Base-by-base conservation (phyloP, 2,113 vertebrate genomes). In the Sturnus vulgaris region DNA sequence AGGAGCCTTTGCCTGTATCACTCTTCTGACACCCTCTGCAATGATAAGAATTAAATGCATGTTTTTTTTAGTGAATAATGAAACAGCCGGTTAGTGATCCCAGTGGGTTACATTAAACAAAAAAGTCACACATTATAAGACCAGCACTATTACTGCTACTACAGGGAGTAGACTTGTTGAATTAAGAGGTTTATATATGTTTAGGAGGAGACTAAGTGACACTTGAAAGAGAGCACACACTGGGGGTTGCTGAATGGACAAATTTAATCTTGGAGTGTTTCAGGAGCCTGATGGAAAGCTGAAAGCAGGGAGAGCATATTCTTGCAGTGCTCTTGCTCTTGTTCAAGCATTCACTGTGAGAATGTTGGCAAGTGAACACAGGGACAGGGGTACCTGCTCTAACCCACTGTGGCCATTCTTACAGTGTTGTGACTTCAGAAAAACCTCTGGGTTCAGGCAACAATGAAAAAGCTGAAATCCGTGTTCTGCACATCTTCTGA, bases 341-440 rank as follows among this genome's bases (percentile, higher is more conserved):
- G 27, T 28, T 81, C 1, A 3, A 10, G 50, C 53, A 53, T 46
- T 40, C 15, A 16, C 19, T 31, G 44, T 0, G 0, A 61, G 63
- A 56, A 21, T 42, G 19, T 30, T 87, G 60, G 39, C 47, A 70
- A 3, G 31, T 24, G 69, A 73, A 27, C 47, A 23, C 42, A n/a
- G 68, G 37, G 35, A 17, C 7, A 11, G 35, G 52, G 12, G 9
- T 47, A 44, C 21, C 27, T 59, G 52, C 15, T 59, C 10, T 83
- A 24, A 47, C 11, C 12, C 25, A 7, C 57, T 65, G 49, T 4
- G 1, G 25, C 44, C n/a, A 12, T 47, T 70, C 49, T 53, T 83
- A 46, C 0, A 1, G 19, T 59, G 27, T 66, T 64, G 20, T 0
- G 20, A 33, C 39, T 89, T 91, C 56, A 75, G 60, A 82, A 78